Evolutionary conservation across 2,888 invertebrate species (phyloP), one percentile per base, ranked within the genome.

Genomic region (Ellobium chinense): DNA sequence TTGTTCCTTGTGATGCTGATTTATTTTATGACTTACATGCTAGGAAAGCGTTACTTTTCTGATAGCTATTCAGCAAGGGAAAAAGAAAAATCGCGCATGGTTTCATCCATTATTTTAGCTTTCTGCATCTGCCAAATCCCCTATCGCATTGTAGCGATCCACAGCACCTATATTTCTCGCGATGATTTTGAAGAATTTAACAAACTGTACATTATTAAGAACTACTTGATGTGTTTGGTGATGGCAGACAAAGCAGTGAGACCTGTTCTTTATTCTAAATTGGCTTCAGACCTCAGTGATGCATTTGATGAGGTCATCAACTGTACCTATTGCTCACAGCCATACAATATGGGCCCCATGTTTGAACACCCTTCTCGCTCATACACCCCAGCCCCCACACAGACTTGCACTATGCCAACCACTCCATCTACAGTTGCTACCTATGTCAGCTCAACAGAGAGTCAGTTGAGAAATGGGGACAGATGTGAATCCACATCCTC

Each of bases 251-350:
- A 87, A 81, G 88, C 89, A 1, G 81, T 89, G 9, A 82, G 89
- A 34, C 90, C 90, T 9, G 83, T 90, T 46, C 85, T 90, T 27
- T 90, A 89, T 79, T 88, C 89, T 60, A 90, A 88, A 68, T 83
- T 89, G 75, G 87, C 89, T 14, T 85, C 87, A 12, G 88, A 89
- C 80, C 88, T 90, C 66, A 85, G 88, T 60, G 82, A 86, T 24
- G 87, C 88, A 31, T 90, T 89, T 73, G 89, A 89, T 80, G 88
- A 89, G 65, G 85, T 90, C n/a, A 88, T 90, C 21, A 90, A 90
- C 83, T 90, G 90, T 82, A 89, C 87, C 0, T 80, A 68, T 60
- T 79, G 78, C 34, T 36, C 63, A n/a, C 65, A 39, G 24, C 58
- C 37, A 36, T 74, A 65, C 46, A 39, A 34, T 1, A 37, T 65